phyloP scores from a whole-genome alignment of 2,888 invertebrate genomes.

The Anaspis maculata region DNA sequence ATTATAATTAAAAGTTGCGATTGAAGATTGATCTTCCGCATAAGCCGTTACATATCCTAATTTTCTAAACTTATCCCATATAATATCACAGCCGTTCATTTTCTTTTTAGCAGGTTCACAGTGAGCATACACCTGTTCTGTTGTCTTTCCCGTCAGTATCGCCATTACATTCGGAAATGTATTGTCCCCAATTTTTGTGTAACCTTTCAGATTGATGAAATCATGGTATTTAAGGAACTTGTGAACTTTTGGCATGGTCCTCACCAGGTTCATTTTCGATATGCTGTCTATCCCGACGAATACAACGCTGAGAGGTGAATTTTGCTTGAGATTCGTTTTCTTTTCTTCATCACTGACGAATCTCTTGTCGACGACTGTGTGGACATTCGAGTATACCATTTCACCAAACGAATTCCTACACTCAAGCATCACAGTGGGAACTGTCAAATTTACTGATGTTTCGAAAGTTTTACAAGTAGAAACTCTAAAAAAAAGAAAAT shows the following conservation, averaged over 20 bases:
- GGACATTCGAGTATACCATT: constrained; percentile 44
- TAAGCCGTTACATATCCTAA: constrained; percentile 69
- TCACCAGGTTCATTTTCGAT: constrained; percentile 67
- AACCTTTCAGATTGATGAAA: constrained; percentile 31
- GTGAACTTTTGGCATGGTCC: constrained; percentile 66
- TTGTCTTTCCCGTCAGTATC: constrained; percentile 48
- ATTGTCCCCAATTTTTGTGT: constrained; percentile 71
- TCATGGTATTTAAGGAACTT: constrained; percentile 50
- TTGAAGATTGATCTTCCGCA: constrained; percentile 63
- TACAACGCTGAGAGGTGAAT: constrained; percentile 2
- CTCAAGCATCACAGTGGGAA: constrained; percentile 46
- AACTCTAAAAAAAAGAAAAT: constrained; percentile 21
- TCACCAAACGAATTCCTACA: constrained; percentile 34
- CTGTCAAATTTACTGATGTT: constrained; percentile 32
- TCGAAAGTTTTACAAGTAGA: constrained; percentile 43
- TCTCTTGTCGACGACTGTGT: constrained; percentile 43
- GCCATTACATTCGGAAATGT: constrained; percentile 87
- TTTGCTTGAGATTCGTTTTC: constrained; percentile 3
- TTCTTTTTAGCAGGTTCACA: constrained; percentile 48
- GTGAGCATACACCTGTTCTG: constrained; percentile 41
- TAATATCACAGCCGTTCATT: constrained; percentile 61
- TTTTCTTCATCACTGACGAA: not conserved
- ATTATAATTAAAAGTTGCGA: constrained; percentile 67
- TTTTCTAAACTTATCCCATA: constrained; percentile 69
- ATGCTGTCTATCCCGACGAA: constrained; percentile 70